These are phyloP conservation scores for Momotus momota DNA, from an alignment of 2,797 vertebrate species.

Conservation along the genomic window DNA sequence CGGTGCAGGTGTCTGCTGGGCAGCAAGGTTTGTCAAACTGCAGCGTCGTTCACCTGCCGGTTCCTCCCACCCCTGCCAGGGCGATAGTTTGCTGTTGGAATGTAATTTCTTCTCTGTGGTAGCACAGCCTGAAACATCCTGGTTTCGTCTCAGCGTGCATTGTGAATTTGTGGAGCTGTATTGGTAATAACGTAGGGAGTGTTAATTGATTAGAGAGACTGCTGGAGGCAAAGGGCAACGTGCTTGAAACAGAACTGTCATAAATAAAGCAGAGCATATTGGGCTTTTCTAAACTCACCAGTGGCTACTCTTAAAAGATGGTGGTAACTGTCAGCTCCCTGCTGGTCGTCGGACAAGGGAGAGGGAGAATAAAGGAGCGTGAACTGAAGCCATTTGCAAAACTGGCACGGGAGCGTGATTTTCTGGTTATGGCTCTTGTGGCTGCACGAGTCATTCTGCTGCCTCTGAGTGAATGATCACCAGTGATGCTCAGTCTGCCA, in stretches of 20 bases:
- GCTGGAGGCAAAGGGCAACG: background rate
- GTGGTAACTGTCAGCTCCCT: background rate
- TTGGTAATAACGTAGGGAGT: rapidly evolving
- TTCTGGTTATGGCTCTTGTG: background rate
- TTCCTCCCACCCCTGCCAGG: background rate
- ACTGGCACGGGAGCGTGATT: background rate
- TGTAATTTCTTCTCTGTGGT: background rate
- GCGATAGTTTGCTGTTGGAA: background rate
- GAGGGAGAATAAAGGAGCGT: background rate
- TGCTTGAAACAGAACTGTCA: background rate
- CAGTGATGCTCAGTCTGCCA: background rate
- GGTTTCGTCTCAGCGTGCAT: rapidly evolving
- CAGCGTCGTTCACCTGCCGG: background rate
- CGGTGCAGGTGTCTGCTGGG: background rate
- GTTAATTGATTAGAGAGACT: background rate
- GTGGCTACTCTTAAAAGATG: background rate
- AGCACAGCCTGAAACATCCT: background rate
- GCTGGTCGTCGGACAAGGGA: background rate
- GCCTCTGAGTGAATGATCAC: rapidly evolving
- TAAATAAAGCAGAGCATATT: rapidly evolving
- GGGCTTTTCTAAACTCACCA: background rate
- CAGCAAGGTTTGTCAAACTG: background rate
- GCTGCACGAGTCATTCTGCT: background rate
- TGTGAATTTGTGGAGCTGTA: background rate
- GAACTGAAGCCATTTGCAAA: background rate